Evolutionary conservation across 2,797 vertebrate genomes (phyloP).

Genomic region (Phrynocephalus vlangalii): DNA sequence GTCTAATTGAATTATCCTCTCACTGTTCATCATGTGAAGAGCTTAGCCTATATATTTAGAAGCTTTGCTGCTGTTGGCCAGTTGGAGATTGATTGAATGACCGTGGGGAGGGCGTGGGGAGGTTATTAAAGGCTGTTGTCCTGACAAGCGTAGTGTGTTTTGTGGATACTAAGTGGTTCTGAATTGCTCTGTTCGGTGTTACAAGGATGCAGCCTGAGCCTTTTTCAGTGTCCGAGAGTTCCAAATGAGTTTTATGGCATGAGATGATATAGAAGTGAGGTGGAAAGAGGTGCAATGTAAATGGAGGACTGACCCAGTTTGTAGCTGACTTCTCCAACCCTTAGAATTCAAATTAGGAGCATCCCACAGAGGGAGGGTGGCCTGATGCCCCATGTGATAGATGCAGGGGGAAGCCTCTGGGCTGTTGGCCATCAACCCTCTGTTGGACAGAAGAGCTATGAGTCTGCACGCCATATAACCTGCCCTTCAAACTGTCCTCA

Average conservation of each 20-base stretch:
- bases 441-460: no score
- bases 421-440: no score
- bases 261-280: no score
- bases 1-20: slow-evolving; percentile 1
- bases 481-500: no score
- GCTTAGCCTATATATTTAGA: not conserved
- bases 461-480: no score
- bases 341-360: no score
- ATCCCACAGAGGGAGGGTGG: no score
- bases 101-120: not conserved
- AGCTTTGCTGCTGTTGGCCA: not conserved
- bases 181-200: not conserved
- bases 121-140: not conserved
- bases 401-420: no score
- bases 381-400: no score
- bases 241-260: not conserved
- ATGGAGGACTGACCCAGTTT: no score
- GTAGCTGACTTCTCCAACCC: no score
- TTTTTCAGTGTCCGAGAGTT: not conserved
- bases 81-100: not conserved
- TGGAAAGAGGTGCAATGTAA: no score
- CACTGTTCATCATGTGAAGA: not conserved
- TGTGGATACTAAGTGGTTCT: not conserved
- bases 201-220: not conserved
- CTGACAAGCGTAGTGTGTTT: not conserved